These are phyloP conservation scores for Ceyx margarethae DNA, from an alignment of 2,113 vertebrate species.

Conservation along the genomic window DNA sequence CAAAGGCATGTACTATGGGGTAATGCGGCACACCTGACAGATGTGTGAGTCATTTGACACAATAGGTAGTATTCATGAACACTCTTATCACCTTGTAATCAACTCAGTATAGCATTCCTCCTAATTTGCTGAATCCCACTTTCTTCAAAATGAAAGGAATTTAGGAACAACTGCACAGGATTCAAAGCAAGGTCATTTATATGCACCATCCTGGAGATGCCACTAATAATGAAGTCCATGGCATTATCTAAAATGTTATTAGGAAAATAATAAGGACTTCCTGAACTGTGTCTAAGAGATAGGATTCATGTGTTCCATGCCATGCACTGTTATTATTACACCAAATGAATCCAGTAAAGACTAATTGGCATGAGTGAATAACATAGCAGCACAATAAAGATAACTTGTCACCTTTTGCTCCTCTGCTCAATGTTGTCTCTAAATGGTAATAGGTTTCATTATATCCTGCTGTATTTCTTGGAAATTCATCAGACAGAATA, in stretches of 20 bases:
- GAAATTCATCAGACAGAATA: constrained; percentile 29
- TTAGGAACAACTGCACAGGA: constrained; percentile 37
- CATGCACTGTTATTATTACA: constrained; percentile 31
- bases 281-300: constrained; percentile 49
- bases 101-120: constrained; percentile 46
- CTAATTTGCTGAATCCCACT: constrained; percentile 32
- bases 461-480: constrained; percentile 32
- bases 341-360: constrained; percentile 46
- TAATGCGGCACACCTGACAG: constrained; percentile 74
- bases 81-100: constrained; percentile 46
- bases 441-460: constrained; percentile 47
- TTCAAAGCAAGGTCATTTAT: constrained; percentile 33
- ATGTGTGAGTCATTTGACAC: constrained; percentile 72
- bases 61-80: constrained; percentile 62
- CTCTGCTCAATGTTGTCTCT: constrained; percentile 36
- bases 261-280: constrained; percentile 59
- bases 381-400: constrained; percentile 41
- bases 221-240: constrained; percentile 45
- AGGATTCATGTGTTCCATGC: constrained; percentile 21
- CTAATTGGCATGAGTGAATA: constrained; percentile 45
- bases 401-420: constrained; percentile 44
- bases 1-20: constrained; percentile 66
- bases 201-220: neutral
- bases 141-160: constrained; percentile 58
- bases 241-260: constrained; percentile 62